phyloP scores from a whole-genome alignment of 1,140 invertebrate species.

The Drosophila ironensis region DNA sequence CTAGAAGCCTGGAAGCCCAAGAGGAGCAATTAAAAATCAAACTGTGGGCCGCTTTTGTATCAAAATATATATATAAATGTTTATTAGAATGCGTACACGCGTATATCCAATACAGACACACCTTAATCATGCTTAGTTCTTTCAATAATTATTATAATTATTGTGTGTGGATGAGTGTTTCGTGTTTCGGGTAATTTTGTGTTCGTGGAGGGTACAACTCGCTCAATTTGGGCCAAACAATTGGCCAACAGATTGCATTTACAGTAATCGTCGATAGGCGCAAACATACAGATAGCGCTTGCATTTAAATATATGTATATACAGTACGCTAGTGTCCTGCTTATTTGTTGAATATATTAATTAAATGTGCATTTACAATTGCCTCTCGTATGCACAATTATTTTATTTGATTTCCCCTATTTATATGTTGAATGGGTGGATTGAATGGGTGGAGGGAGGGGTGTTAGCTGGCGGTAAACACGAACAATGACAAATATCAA shows the following conservation, averaged over 20 bases:
- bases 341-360: conserved; percentile 35
- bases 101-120: conserved; percentile 54
- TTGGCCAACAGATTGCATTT: conserved; percentile 41
- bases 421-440: background rate
- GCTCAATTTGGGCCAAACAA: conserved; percentile 36
- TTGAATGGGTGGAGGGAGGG: background rate
- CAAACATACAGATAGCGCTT: background rate
- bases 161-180: conserved; percentile 15
- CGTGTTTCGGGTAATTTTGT: conserved; percentile 2
- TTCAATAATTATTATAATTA: conserved; percentile 57
- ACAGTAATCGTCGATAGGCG: conserved; percentile 26
- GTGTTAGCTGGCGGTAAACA: no score
- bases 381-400: conserved; percentile 48
- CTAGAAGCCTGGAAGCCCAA: conserved; percentile 1
- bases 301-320: conserved; percentile 27
- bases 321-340: conserved; percentile 1
- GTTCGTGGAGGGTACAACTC: conserved; percentile 12
- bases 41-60: conserved; percentile 15
- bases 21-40: conserved; percentile 40
- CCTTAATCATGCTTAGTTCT: conserved; percentile 58
- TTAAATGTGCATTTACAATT: conserved; percentile 27
- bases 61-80: conserved; percentile 54
- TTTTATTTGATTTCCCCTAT: conserved; percentile 19
- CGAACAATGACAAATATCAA: no score
- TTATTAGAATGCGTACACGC: conserved; percentile 46